A percentile compares a stretch with the other conserved stretches of the same genome.
phyloP scores from a whole-genome alignment of 2,113 vertebrate genomes.

The Chascanopsetta lugubris region DNA sequence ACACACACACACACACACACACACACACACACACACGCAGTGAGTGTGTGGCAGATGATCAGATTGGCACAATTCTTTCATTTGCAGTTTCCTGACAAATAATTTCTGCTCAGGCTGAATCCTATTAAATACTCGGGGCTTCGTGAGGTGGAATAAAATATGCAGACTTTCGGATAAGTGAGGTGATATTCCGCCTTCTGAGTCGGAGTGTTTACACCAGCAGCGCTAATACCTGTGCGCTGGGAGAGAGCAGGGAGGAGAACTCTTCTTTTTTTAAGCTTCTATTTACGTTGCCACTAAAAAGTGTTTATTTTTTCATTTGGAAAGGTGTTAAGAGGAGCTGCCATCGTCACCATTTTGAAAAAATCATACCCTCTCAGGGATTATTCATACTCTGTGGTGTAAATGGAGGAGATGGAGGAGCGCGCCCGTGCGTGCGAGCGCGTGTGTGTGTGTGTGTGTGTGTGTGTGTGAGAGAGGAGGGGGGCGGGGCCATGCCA shows the following conservation, averaged over 20 bases:
- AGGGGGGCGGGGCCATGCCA: constrained; percentile 20
- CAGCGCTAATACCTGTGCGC: too few relatives aligned
- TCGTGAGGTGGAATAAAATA: constrained; percentile 27
- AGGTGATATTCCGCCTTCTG: constrained; percentile 22
- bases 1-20: background rate
- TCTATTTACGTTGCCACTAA: constrained; percentile 31
- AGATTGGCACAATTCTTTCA: constrained; percentile 36
- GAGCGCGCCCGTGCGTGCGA: constrained; percentile 20
- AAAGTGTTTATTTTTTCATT: constrained; percentile 70
- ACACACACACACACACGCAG: background rate
- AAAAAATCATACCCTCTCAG: constrained; percentile 73
- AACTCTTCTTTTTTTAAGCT: constrained; percentile 28
- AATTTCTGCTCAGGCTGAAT: constrained; percentile 41
- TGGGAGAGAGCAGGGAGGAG: constrained; percentile 1
- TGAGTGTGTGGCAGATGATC: constrained; percentile 44
- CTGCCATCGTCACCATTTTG: constrained; percentile 47
- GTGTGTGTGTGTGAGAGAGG: too few relatives aligned
- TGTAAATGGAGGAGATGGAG: constrained; percentile 72
- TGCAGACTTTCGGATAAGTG: constrained; percentile 24
- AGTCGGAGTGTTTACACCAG: background rate
- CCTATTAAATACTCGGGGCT: constrained; percentile 29
- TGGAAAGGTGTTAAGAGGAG: constrained; percentile 61
- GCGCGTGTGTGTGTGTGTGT: too few relatives aligned
- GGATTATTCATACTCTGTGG: constrained; percentile 49
- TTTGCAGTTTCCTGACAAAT: constrained; percentile 47